A percentile compares a stretch with the other conserved stretches of the same genome.
Evolutionary conservation across 30 jellyfish, hydroid and myxozoan species (phyloP).

Genomic region (Aurelia aurita): DNA sequence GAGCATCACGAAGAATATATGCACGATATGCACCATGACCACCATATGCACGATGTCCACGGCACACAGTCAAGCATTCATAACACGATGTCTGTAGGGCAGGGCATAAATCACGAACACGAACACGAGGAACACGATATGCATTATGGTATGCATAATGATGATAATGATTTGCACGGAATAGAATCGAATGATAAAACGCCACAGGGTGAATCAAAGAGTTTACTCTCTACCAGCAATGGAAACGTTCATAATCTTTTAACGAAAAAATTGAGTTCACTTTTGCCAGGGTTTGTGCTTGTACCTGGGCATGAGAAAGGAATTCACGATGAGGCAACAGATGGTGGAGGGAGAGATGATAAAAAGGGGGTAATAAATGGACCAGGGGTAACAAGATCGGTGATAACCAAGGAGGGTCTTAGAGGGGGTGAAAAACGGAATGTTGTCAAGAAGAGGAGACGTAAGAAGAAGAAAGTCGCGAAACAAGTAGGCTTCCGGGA

Average conservation of each 20-base stretch:
- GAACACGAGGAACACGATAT: slow-evolving; percentile 2
- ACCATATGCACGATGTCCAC: not conserved
- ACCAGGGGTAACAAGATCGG: not conserved
- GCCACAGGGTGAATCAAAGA: slow-evolving; percentile 1
- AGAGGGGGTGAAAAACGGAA: not conserved
- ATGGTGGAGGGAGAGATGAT: not conserved
- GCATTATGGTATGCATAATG: not conserved
- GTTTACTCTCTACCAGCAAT: not conserved
- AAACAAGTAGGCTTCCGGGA: not conserved
- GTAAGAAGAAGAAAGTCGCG: not conserved
- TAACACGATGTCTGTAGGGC: slow-evolving; percentile 49
- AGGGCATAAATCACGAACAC: slow-evolving; percentile 28
- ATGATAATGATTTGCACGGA: not conserved
- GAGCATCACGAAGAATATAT: slow-evolving; percentile 2
- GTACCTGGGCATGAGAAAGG: slow-evolving; percentile 58
- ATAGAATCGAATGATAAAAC: not conserved
- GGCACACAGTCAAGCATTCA: slow-evolving; percentile 55
- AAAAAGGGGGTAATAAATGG: slow-evolving; percentile 1
- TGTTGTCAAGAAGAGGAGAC: not conserved
- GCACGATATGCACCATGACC: slow-evolving; percentile 20
- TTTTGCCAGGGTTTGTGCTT: slow-evolving; percentile 70
- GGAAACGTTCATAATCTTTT: not conserved
- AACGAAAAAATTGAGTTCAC: slow-evolving; percentile 46
- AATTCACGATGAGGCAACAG: not conserved
- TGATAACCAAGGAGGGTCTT: too few relatives aligned